A percentile compares a stretch with the other conserved stretches of the same genome.
Conservation (phyloP, 2,888 invertebrate species). For the Gisinianus flammeolus region DNA sequence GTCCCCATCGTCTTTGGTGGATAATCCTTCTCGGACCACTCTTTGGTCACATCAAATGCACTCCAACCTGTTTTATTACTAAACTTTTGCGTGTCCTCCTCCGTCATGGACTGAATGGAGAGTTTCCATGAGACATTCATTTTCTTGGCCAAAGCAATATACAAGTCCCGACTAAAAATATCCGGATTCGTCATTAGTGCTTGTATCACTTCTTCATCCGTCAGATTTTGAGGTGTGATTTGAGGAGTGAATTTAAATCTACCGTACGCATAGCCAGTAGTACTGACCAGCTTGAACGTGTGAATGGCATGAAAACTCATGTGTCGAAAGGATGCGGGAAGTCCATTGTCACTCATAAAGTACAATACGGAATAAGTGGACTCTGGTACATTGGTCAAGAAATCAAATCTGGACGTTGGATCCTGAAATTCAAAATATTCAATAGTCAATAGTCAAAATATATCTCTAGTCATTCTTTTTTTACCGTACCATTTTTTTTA, state of each 20-base stretch:
- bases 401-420: constrained; percentile 96
- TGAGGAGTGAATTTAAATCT: constrained; percentile 60
- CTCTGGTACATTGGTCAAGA: constrained; percentile 85
- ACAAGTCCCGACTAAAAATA: constrained; percentile 62
- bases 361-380: constrained; percentile 83
- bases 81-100: constrained; percentile 62
- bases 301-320: constrained; percentile 97
- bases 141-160: constrained; percentile 62
- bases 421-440: too few species aligned
- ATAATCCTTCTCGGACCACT: constrained; percentile 87
- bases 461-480: too few species aligned
- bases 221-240: constrained; percentile 5
- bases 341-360: constrained; percentile 88
- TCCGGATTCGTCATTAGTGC: constrained; percentile 61
- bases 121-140: constrained; percentile 64
- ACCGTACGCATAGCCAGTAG: constrained; percentile 75
- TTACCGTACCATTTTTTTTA: too few species aligned
- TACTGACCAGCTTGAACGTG: constrained; percentile 88
- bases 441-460: too few species aligned
- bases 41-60: constrained; percentile 65
- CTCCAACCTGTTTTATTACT: constrained; percentile 60
- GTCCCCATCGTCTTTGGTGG: constrained; percentile 89
- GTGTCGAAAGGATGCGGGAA: constrained; percentile 87
- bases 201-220: constrained; percentile 60
- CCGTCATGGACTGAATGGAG: constrained; percentile 63